A percentile compares a stretch with the other conserved stretches of the same genome.
Evolutionary conservation across 2,113 vertebrate species (phyloP).

Genomic region (Speoplatyrhinus poulsoni): DNA sequence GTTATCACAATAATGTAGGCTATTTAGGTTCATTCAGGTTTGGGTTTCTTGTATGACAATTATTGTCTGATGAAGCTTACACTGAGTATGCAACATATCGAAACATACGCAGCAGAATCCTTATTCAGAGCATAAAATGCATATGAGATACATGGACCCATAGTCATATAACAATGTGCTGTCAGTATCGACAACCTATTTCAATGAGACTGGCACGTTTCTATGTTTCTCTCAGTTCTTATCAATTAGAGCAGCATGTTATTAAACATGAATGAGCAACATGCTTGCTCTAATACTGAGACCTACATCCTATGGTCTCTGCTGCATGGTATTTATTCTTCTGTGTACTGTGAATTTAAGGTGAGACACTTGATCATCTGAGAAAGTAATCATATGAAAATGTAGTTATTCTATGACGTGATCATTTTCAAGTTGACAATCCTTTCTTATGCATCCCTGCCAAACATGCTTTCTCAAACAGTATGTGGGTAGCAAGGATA

Average conservation of each 20-base stretch:
- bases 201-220: conserved; percentile 68
- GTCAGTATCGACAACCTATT: conserved; percentile 40
- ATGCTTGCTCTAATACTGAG: conserved; percentile 59
- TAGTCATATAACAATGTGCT: conserved; percentile 10
- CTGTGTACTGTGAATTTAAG: conserved; percentile 14
- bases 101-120: too few relatives aligned
- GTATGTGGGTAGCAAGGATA: neutral
- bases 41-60: too few relatives aligned
- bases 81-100: too few relatives aligned
- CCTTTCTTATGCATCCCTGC: too few relatives aligned
- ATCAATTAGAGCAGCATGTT: conserved; percentile 48
- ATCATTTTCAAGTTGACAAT: too few relatives aligned
- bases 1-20: too few relatives aligned
- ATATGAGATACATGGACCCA: neutral
- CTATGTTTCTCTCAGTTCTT: conserved; percentile 45
- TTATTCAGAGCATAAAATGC: neutral
- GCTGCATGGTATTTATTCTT: conserved; percentile 27
- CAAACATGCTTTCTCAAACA: neutral
- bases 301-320: conserved; percentile 46
- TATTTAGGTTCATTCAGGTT: too few relatives aligned
- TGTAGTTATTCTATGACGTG: too few relatives aligned
- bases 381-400: too few relatives aligned
- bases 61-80: too few relatives aligned
- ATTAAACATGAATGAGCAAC: conserved; percentile 69
- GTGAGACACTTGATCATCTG: too few relatives aligned